These are phyloP conservation scores for Pygathrix nemaeus DNA, from an alignment of 2,113 vertebrate species.

Conservation along the genomic window DNA sequence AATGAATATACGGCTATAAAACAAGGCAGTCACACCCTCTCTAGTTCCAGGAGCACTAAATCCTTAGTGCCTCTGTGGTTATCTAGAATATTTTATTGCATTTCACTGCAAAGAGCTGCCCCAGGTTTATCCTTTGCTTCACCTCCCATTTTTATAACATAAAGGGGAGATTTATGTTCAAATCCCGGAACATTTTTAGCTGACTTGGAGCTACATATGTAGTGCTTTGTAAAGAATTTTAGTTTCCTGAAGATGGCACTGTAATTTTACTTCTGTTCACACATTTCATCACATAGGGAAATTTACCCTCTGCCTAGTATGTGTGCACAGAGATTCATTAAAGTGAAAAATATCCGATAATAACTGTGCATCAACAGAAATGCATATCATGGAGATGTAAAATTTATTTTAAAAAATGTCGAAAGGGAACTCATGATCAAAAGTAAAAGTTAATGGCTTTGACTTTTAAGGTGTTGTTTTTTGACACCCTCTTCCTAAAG, in stretches of 20 bases:
- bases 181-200: neutral
- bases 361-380: neutral
- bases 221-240: neutral
- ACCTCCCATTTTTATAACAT: neutral
- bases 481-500: neutral
- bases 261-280: conserved; percentile 56
- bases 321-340: neutral
- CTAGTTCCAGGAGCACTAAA: neutral
- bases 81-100: neutral
- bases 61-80: neutral
- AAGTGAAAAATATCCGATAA: neutral
- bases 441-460: neutral
- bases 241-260: conserved; percentile 66
- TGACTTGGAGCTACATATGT: neutral
- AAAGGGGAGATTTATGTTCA: neutral
- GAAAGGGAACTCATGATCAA: neutral
- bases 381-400: accelerated
- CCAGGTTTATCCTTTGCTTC: neutral
- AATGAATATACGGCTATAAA: neutral
- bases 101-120: neutral
- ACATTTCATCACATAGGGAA: accelerated
- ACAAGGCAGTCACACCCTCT: neutral
- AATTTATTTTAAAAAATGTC: neutral
- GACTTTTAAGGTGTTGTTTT: neutral
- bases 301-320: neutral